Evolutionary conservation across 2,797 vertebrate genomes (phyloP), one percentile per base, ranked within the genome.

Genomic region (Chrysolophus pictus): DNA sequence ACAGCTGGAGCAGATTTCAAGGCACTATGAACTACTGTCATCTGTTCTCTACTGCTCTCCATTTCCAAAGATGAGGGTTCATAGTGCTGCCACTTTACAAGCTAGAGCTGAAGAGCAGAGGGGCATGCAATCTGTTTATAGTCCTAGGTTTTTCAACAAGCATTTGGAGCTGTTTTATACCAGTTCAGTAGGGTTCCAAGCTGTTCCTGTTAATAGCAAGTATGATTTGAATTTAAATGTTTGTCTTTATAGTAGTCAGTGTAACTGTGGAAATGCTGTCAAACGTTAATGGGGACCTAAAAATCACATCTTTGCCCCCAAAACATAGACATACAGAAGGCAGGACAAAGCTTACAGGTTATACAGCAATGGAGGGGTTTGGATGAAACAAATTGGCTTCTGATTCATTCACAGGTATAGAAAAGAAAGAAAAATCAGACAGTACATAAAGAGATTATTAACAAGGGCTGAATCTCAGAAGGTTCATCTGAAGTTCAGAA

Each of bases 401-500:
- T 90, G 63, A 15, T 26, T 56, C 72, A 51, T 16, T 80, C 33
- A 62, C 6, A 28, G 35, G 46, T 17, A 23, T 6, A 75, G 21
- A 9, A 60, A 81, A 59, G 12, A 19, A 58, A n/a, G 6, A 19
- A 73, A 70, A 59, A 29, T 11, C 46, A 2, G 5, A n/a, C 65
- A 29, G 10, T 60, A 46, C 24, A 60, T 74, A 70, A 73, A 88
- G n/a, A 46, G 10, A 31, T 67, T 91, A 53, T 88, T 84, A 72
- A 88, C 39, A 33, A 91, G 37, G 14, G 10, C 7, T 49, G 76
- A 81, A 44, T 56, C 46, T 86, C 76, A 41, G 33, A 81, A 78
- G 55, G 67, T 84, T 86, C 59, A 46, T 11, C 28, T 76, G n/a
- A 93, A 42, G 74, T 94, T 95, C 51, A 94, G 84, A 90, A 84